phyloP scores from a whole-genome alignment of 2,113 vertebrate genomes.

The Psittacula cyanocephala region DNA sequence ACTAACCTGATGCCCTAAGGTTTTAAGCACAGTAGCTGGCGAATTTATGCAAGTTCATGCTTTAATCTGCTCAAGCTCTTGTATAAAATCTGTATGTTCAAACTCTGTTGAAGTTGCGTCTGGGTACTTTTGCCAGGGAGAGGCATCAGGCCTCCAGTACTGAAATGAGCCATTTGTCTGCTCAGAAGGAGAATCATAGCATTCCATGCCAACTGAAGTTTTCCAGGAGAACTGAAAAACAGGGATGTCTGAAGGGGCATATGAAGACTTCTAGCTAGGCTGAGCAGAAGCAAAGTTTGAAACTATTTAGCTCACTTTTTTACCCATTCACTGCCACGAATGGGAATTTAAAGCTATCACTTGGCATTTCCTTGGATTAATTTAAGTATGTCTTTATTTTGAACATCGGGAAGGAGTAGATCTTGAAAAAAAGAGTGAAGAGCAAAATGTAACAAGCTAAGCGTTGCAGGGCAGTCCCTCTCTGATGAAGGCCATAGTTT shows the following conservation, averaged over 20 bases:
- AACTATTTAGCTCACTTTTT: slow-evolving; percentile 5
- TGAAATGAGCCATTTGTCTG: neutral
- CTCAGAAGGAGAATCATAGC: neutral
- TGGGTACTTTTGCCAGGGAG: neutral
- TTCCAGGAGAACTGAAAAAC: neutral
- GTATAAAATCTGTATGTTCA: neutral
- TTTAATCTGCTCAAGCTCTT: neutral
- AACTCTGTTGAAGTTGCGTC: neutral
- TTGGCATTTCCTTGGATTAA: slow-evolving; percentile 54
- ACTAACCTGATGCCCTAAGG: neutral
- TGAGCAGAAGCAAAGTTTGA: neutral
- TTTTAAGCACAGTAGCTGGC: neutral
- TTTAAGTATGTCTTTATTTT: slow-evolving; percentile 59
- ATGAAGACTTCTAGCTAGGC: neutral
- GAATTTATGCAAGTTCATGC: neutral
- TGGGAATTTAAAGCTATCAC: slow-evolving; percentile 51
- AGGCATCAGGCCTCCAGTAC: neutral
- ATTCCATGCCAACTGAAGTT: neutral
- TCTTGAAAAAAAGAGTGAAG: neutral
- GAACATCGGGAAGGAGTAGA: neutral
- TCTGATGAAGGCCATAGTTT: neutral
- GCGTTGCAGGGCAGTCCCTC: neutral
- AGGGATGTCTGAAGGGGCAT: neutral
- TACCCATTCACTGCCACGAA: neutral
- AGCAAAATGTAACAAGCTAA: slow-evolving; percentile 29